Base-by-base conservation (phyloP, 2,888 invertebrate genomes). In the Yponomeuta cagnagella region DNA sequence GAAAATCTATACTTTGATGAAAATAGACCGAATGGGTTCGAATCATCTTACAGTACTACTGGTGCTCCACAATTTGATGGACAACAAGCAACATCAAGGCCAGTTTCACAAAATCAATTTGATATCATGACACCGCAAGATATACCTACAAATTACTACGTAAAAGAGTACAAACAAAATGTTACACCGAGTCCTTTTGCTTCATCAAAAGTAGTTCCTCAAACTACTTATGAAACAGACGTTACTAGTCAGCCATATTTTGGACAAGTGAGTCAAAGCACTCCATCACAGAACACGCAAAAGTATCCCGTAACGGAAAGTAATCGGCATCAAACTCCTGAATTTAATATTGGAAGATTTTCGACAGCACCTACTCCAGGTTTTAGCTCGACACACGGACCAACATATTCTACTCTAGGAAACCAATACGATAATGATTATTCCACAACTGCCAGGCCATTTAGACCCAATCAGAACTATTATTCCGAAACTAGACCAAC, bases 361-460 rank as follows among this genome's bases (percentile, higher is more conserved):
- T 15, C 52, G 4, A 12, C 52, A 58, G 12, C 52, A 15, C 12
- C 3, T 15, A 58, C 52, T 15, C 52, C 52, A 15, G 52, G 52
- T 5, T 58, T 58, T 12, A 58, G 52, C 48, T 48, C 48, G 6
- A 68, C 48, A 23, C 23, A 43, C n/a, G 68, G n/a, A 15, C 48
- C 8, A n/a, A 43, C 48, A 48, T 4, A n/a, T n/a, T 15, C 37
- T 15, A 43, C 68, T 8, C 5, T 52, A 67, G 15, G 9, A 67
- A 33, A 43, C 12, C 10, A 12, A n/a, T 37, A 43, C n/a, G 31
- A 3, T 2, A 30, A 68, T 30, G 31, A 30, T 12, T 68, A 68
- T 52, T 68, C 68, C 9, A 69, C 73, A 2, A 74, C 74, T 58
- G 69, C 69, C 12, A 76, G 75, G 63, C 78, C 80, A 5, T 81